Evolutionary conservation across 2,888 invertebrate species (phyloP).

Genomic region (Antheraea assamensis): DNA sequence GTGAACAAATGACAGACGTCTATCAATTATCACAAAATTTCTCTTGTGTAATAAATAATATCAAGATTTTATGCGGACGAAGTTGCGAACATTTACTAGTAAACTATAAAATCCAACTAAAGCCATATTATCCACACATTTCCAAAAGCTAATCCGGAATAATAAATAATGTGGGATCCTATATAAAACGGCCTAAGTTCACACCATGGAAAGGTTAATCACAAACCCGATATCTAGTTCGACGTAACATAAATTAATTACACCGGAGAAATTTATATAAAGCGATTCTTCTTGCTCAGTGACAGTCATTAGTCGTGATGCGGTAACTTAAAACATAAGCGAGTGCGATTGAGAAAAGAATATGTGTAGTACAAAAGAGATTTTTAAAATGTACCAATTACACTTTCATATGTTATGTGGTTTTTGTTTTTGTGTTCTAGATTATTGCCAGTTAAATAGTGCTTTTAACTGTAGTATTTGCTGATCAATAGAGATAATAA

Average conservation of each 20-base stretch:
- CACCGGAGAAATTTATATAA: slow-evolving; percentile 65
- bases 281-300: slow-evolving; percentile 71
- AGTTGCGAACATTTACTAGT: not conserved
- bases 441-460: too few relatives aligned
- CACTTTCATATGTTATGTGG: too few relatives aligned
- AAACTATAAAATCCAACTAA: not conserved
- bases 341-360: not conserved
- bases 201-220: slow-evolving; percentile 58
- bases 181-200: not conserved
- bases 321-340: slow-evolving; percentile 15
- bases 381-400: too few relatives aligned
- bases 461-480: too few relatives aligned
- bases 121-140: not conserved
- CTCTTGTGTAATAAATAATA: too few relatives aligned
- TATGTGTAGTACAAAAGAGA: too few relatives aligned
- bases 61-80: too few relatives aligned
- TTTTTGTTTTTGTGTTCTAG: too few relatives aligned
- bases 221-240: slow-evolving; percentile 38
- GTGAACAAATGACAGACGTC: too few relatives aligned
- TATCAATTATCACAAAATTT: too few relatives aligned
- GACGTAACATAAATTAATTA: slow-evolving; percentile 70
- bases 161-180: slow-evolving; percentile 7
- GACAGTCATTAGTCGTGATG: slow-evolving; percentile 59
- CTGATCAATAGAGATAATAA: too few relatives aligned
- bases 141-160: slow-evolving; percentile 19